A percentile compares a stretch with the other conserved stretches of the same genome.
Evolutionary conservation across 2,113 vertebrate genomes (phyloP).

Genomic region (Oceanites oceanicus): DNA sequence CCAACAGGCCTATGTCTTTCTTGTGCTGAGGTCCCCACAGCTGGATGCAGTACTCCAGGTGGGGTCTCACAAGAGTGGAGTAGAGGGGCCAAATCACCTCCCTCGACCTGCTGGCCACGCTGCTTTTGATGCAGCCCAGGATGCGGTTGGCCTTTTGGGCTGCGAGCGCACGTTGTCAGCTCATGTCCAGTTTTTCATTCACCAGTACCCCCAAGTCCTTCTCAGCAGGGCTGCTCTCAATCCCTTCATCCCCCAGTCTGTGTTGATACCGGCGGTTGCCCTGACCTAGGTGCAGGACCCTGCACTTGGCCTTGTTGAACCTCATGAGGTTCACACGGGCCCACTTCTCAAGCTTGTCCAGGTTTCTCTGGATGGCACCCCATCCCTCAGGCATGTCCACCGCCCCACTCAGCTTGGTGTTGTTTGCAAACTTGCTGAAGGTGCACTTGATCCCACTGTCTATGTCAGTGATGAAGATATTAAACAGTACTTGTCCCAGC

Average conservation of each 20-base stretch:
- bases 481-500: background rate
- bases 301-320: background rate
- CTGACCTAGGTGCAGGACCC: background rate
- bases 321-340: background rate
- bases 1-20: background rate
- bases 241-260: too few relatives aligned
- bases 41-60: background rate
- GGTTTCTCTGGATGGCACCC: background rate
- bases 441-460: accelerated
- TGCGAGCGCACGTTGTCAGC: too few relatives aligned
- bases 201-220: too few relatives aligned
- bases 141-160: too few relatives aligned
- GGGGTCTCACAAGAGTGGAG: background rate
- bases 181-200: too few relatives aligned
- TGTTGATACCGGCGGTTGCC: too few relatives aligned
- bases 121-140: too few relatives aligned
- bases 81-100: background rate
- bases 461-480: background rate
- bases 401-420: background rate
- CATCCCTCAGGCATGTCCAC: background rate
- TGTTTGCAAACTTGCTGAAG: background rate
- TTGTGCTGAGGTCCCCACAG: background rate
- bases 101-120: too few relatives aligned
- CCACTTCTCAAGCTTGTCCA: background rate
- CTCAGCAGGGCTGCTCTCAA: too few relatives aligned